Percentiles rank a stretch among this genome's conserved stretches.
Conservation (phyloP, 2,113 vertebrate species). For the Gavia stellata region DNA sequence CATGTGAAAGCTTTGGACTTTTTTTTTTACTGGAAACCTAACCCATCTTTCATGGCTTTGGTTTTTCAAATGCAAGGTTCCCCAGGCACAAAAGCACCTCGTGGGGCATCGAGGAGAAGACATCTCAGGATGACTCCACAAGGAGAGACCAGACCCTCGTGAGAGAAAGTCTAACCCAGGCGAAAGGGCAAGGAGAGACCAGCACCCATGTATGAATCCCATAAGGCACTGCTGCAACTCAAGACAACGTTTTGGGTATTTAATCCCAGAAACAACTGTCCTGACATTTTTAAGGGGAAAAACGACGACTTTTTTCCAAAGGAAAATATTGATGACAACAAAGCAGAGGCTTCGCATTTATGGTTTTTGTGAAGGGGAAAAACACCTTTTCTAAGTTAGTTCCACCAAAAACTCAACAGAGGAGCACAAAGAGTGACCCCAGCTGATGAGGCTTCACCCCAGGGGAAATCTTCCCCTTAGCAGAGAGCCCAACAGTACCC, state of each 20-base stretch:
- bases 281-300: background rate
- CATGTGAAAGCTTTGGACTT: background rate
- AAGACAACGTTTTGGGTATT: background rate
- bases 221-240: background rate
- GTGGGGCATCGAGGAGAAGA: accelerated
- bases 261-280: background rate
- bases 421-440: background rate
- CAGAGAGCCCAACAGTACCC: background rate
- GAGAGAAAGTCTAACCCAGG: background rate
- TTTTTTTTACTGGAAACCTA: background rate
- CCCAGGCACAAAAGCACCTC: background rate
- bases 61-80: background rate
- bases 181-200: background rate
- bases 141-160: background rate
- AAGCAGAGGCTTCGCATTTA: background rate
- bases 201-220: background rate
- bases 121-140: background rate
- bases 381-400: background rate
- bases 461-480: background rate
- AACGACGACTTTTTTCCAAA: accelerated
- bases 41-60: background rate
- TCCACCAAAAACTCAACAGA: background rate
- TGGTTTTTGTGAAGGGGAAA: background rate
- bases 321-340: background rate
- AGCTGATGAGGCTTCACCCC: background rate